A percentile compares a stretch with the other conserved stretches of the same genome.
These are phyloP conservation scores for Cheirogaleus major DNA, from an alignment of 2,797 vertebrate species.

Conservation along the genomic window DNA sequence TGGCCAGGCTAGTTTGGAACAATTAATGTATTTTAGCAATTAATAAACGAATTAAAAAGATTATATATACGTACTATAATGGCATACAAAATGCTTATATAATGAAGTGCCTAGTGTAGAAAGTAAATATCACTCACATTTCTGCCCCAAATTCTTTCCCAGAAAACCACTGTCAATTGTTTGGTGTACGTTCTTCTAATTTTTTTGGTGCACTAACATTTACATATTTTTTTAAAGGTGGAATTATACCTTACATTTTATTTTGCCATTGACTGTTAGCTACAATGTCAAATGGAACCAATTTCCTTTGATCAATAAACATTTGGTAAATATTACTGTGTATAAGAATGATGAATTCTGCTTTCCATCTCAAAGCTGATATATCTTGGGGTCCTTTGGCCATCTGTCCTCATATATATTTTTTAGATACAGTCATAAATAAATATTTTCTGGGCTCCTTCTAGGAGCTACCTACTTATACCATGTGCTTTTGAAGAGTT, in stretches of 20 bases:
- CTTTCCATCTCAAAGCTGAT: neutral
- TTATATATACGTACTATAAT: neutral
- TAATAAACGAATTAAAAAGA: neutral
- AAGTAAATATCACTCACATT: neutral
- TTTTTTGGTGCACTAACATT: neutral
- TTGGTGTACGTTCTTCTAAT: neutral
- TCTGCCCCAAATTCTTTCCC: neutral
- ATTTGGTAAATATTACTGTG: slow-evolving; percentile 4
- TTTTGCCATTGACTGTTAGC: neutral
- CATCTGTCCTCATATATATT: neutral
- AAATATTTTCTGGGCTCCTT: neutral
- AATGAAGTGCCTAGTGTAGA: neutral
- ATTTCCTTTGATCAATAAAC: neutral
- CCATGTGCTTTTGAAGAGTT: neutral
- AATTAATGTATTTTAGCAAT: slow-evolving; percentile 1
- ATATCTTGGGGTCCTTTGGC: neutral
- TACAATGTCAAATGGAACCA: neutral
- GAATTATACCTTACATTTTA: neutral
- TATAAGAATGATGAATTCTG: neutral
- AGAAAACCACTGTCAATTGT: neutral
- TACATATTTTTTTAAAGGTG: neutral
- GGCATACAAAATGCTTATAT: neutral
- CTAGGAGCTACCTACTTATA: neutral
- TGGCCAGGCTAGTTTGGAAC: slow-evolving; percentile 16
- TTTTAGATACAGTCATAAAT: neutral